Base-by-base conservation (phyloP, 2,888 invertebrate species). In the Hydropsyche betteni region DNA sequence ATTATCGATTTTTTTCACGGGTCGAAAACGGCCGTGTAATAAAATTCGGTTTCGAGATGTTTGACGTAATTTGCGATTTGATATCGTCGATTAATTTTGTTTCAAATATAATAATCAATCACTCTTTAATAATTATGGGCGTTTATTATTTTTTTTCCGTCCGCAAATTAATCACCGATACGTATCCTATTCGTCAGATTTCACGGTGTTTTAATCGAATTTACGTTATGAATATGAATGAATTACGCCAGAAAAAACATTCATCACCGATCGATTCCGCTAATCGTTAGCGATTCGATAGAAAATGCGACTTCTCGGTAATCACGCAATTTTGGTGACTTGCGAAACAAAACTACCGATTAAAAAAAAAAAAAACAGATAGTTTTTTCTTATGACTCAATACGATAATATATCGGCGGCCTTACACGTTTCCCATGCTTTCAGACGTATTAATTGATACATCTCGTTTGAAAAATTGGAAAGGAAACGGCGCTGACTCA, bases 361-460 rank as follows among this genome's bases (percentile, higher is more conserved):
- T 8, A 8, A 44, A 8, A 44, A 10, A 44, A 44, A 0, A 44
- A 44, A 8, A 44, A 1, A 44, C 6, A 44, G 10, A 44, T 44
- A 10, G 44, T 8, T 24, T 24, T 24, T 24, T 24, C 24, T 24
- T 24, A 44, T 44, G 44, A 44, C 44, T 44, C 44, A 44, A 44
- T 44, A 33, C 3, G 34, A 36, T 33, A 36, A 64, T 36, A 33
- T 64, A 64, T 64, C 64, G 8, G n/a, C 12, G 36, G 34, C 64
- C 33, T 64, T 64, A 4, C 7, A 64, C 36, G 64, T 34, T 64
- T 64, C 64, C 64, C 64, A 64, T 64, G 64, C 36, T 64, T 64
- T 64, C 64, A 64, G 64, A 64, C 64, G 64, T 64, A 64, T 64
- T 64, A 64, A 64, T 64, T 64, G 36, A 64, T 64, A 64, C 64